A percentile compares a stretch with the other conserved stretches of the same genome.
These are phyloP conservation scores for Bradypus variegatus DNA, from an alignment of 2,797 vertebrate genomes.

Conservation along the genomic window DNA sequence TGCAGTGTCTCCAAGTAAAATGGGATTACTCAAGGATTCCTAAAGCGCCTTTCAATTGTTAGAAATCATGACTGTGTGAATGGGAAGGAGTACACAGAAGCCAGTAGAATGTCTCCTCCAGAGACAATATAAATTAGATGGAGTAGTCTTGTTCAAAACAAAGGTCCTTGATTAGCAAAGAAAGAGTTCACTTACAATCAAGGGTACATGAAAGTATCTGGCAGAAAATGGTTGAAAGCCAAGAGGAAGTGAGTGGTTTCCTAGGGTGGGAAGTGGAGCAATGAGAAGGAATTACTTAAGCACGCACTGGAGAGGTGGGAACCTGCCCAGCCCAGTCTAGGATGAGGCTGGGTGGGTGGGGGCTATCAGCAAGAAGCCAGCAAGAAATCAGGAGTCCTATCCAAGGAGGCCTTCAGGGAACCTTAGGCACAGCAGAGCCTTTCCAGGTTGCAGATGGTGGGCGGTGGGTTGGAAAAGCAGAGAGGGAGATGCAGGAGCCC, in stretches of 20 bases:
- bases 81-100: background rate
- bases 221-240: background rate
- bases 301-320: background rate
- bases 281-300: background rate
- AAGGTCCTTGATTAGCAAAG: background rate
- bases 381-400: background rate
- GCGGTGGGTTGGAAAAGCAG: background rate
- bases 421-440: background rate
- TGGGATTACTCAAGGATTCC: background rate
- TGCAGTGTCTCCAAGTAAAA: background rate
- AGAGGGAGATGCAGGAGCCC: fast-evolving
- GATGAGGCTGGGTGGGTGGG: background rate
- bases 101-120: background rate
- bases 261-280: background rate
- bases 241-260: background rate
- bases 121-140: background rate
- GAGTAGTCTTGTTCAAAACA: background rate
- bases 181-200: background rate
- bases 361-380: background rate
- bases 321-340: background rate
- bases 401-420: background rate
- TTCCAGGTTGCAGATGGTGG: background rate
- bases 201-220: background rate
- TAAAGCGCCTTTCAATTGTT: background rate
- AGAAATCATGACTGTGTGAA: background rate